phyloP scores from a whole-genome alignment of 2,113 vertebrate genomes.

The Formicarius rufipectus region DNA sequence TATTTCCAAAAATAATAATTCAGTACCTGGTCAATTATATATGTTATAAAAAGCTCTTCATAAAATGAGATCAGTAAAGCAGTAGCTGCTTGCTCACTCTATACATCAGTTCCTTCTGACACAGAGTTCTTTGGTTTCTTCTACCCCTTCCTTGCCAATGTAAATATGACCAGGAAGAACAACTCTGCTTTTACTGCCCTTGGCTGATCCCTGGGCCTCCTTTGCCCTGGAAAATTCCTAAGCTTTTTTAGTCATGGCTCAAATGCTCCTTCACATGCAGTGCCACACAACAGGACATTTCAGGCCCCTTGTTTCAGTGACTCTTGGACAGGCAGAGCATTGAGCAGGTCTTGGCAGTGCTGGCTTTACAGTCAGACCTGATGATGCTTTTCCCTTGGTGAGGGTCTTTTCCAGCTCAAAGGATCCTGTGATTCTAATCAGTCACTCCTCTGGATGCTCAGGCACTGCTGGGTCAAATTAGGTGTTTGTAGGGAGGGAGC shows the following conservation, averaged over 20 bases:
- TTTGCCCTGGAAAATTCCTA: not conserved
- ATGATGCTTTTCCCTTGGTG: too few relatives aligned
- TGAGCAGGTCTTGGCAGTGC: not conserved
- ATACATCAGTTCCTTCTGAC: not conserved
- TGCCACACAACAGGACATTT: not conserved
- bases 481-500: not conserved
- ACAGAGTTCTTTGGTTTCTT: not conserved
- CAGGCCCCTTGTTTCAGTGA: not conserved
- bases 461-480: not conserved
- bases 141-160: not conserved
- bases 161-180: not conserved
- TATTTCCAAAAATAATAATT: constrained; percentile 16
- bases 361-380: rapidly evolving
- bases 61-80: not conserved
- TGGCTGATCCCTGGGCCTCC: not conserved
- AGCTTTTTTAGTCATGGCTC: not conserved
- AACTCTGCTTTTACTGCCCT: not conserved
- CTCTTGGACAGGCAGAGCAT: not conserved
- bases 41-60: not conserved
- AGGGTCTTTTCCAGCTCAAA: not conserved
- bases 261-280: not conserved
- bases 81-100: not conserved
- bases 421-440: not conserved
- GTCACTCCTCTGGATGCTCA: not conserved
- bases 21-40: not conserved